Evolutionary conservation across 2,888 invertebrate genomes (phyloP), one percentile per base, ranked within the genome.

Genomic region (Copidosoma aretas): DNA sequence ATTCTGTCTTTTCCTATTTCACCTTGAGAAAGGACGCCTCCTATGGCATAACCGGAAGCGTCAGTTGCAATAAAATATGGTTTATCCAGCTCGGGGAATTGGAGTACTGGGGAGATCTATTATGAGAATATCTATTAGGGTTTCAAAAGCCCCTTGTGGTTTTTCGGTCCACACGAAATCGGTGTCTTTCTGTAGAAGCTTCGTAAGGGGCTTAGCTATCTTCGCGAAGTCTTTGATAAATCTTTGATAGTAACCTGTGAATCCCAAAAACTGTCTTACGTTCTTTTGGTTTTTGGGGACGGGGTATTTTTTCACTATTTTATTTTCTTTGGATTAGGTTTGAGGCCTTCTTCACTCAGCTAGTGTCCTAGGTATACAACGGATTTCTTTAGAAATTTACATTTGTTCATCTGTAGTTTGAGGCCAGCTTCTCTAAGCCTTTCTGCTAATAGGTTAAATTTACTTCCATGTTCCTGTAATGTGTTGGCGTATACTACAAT

Each of bases 271-370:
- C 10, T 49, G 49, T 49, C 49, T 49, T 5, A 49, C 49, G 8
- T 32, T 53, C 17, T 54, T 25, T 54, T 25, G 15, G 54, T 22
- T 0, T 21, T 1, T 4, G 19, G 52, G 15, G 25, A 56, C 25
- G 3, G 49, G 15, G 49, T 19, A 49, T n/a, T 25, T 25, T 56
- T 24, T 25, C 2, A 56, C 25, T 1, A 14, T 24, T 49, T 49
- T 22, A 60, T 25, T 46, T 49, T 60, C 24, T 49, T 49, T 22
- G 51, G 60, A 15, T 60, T 24, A n/a, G 51, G 49, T 19, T 24
- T 60, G 17, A 49, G 32, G 12, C 51, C 60, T 49, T 60, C 25
- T 60, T 46, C 49, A 19, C 60, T 60, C 1, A 60, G 24, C 8
- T 22, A 15, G 22, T 60, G 60, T 12, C 60, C 51, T 1, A 60